phyloP scores from a whole-genome alignment of 1,140 invertebrate species.

The Bombus fervidus region DNA sequence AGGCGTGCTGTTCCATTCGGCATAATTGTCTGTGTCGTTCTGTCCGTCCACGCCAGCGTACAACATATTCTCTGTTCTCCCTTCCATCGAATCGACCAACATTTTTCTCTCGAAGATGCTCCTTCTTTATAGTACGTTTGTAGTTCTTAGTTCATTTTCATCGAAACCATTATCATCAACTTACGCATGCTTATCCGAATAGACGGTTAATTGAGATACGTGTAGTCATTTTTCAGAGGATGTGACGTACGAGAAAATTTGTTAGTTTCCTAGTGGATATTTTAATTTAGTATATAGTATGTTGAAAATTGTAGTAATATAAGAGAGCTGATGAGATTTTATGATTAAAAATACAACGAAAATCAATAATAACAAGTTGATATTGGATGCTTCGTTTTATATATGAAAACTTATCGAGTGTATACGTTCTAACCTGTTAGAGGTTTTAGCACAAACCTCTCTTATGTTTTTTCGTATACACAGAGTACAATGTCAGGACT shows the following conservation, averaged over 20 bases:
- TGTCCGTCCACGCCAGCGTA: conserved; percentile 37
- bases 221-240: not conserved
- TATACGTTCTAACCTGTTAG: too few species aligned
- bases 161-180: not conserved
- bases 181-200: not conserved
- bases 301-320: too few species aligned
- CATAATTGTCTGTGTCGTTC: conserved; percentile 53
- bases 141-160: not conserved
- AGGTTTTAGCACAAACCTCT: too few species aligned
- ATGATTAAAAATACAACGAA: too few species aligned
- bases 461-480: too few species aligned
- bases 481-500: too few species aligned
- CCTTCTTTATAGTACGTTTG: not conserved
- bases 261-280: not conserved
- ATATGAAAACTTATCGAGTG: too few species aligned
- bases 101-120: not conserved
- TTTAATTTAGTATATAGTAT: not conserved
- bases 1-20: conserved; percentile 51
- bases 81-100: not conserved
- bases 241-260: not conserved
- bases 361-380: too few species aligned
- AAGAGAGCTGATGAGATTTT: too few species aligned
- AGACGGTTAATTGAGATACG: not conserved
- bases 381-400: too few species aligned
- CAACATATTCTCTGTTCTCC: conserved; percentile 31